A percentile compares a stretch with the other conserved stretches of the same genome.
phyloP scores from a whole-genome alignment of 1,140 invertebrate species.

The Stegodyphus dumicola region DNA sequence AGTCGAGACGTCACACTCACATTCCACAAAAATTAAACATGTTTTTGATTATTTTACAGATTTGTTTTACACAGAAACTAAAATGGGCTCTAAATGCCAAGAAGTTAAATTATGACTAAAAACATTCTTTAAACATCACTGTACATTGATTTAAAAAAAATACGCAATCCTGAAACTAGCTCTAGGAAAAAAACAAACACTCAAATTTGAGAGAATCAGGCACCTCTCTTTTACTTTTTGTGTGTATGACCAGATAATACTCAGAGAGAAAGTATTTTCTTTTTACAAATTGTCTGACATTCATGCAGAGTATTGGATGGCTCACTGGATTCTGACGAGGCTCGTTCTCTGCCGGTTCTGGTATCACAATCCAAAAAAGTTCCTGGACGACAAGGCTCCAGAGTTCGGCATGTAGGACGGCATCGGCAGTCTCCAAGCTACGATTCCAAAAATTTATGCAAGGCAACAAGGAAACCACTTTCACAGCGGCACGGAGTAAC shows the following conservation, averaged over 20 bases:
- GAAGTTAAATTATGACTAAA: slow-evolving; percentile 46
- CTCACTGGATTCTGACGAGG: slow-evolving; percentile 48
- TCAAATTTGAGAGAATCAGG: slow-evolving; percentile 59
- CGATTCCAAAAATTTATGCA: background rate
- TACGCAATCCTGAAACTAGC: slow-evolving; percentile 57
- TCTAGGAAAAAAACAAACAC: slow-evolving; percentile 58
- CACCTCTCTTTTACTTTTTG: slow-evolving; percentile 40
- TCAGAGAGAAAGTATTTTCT: slow-evolving; percentile 47
- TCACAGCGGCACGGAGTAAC: background rate
- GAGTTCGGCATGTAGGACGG: slow-evolving; percentile 33
- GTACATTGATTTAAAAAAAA: slow-evolving; percentile 55
- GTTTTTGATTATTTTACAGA: slow-evolving; percentile 8
- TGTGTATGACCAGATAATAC: slow-evolving; percentile 59
- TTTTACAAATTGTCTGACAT: background rate
- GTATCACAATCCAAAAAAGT: slow-evolving; percentile 60
- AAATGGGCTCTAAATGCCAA: slow-evolving; percentile 58
- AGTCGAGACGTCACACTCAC: background rate
- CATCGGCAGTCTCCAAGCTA: slow-evolving; percentile 48
- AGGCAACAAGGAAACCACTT: slow-evolving; percentile 13
- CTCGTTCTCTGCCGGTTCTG: slow-evolving; percentile 49
- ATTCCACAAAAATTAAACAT: slow-evolving; percentile 8
- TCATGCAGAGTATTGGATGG: slow-evolving; percentile 34
- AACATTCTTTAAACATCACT: slow-evolving; percentile 61
- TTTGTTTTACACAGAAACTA: slow-evolving; percentile 44
- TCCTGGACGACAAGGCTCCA: slow-evolving; percentile 58